Percentiles rank a stretch among this genome's conserved stretches.
phyloP scores from a whole-genome alignment of 2,888 invertebrate genomes.

The Lasioglossum pauxillum region DNA sequence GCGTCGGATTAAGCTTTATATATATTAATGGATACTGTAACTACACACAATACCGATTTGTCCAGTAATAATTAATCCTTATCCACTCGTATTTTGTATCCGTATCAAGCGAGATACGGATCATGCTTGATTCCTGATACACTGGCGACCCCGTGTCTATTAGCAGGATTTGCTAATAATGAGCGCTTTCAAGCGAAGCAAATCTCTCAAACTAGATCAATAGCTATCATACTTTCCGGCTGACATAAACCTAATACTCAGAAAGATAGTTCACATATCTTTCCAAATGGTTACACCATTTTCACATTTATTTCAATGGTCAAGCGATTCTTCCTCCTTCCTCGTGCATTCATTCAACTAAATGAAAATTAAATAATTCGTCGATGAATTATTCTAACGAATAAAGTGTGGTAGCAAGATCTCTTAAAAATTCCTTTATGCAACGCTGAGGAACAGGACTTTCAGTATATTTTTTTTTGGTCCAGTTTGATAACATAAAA shows the following conservation, averaged over 20 bases:
- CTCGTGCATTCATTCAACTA: not conserved
- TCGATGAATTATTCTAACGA: not conserved
- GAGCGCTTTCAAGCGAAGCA: conserved; percentile 9
- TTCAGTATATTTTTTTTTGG: not conserved
- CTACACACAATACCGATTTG: not conserved
- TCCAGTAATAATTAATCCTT: not conserved
- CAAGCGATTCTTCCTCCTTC: not conserved
- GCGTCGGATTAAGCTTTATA: not conserved
- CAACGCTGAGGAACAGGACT: not conserved
- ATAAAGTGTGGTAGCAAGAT: not conserved
- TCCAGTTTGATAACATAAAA: not conserved
- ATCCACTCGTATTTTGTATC: not conserved
- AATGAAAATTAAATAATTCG: not conserved
- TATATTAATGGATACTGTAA: not conserved
- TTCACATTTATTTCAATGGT: not conserved
- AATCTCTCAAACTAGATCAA: conserved; percentile 20
- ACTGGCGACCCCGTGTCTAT: conserved; percentile 15
- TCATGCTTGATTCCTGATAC: conserved; percentile 9
- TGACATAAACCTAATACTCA: not conserved
- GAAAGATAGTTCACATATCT: not conserved
- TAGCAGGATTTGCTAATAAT: conserved; percentile 38
- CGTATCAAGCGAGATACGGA: not conserved
- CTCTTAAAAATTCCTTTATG: not conserved
- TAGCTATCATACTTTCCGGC: not conserved
- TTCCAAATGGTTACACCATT: not conserved